Evolutionary conservation across 1,140 invertebrate genomes (phyloP), one percentile per base, ranked within the genome.

Genomic region (Euwallacea similis): DNA sequence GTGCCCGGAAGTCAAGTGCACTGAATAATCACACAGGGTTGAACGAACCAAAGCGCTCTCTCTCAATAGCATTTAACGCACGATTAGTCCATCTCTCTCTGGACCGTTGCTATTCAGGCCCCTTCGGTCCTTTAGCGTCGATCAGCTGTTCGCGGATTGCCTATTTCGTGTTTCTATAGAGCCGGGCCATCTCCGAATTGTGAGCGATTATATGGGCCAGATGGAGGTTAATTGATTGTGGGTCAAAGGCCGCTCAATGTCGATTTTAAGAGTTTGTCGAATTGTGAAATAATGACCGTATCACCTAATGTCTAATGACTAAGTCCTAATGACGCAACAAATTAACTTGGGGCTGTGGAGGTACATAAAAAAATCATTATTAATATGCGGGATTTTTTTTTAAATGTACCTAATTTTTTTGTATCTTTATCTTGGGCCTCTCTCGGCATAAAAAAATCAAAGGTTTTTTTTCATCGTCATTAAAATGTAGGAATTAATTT

Each of bases 11-110:
- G 79, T 80, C 79, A 81, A 81, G 80, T 81, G 79, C 76, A 78
- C 80, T 33, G 21, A 33, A 33, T 33, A 79, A 81, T 79, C 78
- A 81, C 81, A 80, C 77, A 76, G 80, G 79, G 80, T 80, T 81
- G 80, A 80, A 80, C 77, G 80, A 74, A 74, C 76, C 42, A 61
- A 65, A 54, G 47, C 53, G 41, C 43, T 74, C 72, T 72, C 72
- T 73, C 53, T 73, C 62, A 10, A 47, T 15, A 41, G 66, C 43
- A 53, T 41, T 42, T 33, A 1, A 33, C 21, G 21, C 1, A 33
- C 21, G 21, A 33, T 33, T 33, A 33, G 21, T 33, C 43, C 55
- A 60, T 46, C 63, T 42, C 69, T 42, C 71, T 71, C 62, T 56
- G 15, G 47, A 60, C 46, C 58, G 42, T 61, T 61, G 67, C 60